Conservation (phyloP, 2,888 invertebrate genomes). For the Teinopalpus imperialis region DNA sequence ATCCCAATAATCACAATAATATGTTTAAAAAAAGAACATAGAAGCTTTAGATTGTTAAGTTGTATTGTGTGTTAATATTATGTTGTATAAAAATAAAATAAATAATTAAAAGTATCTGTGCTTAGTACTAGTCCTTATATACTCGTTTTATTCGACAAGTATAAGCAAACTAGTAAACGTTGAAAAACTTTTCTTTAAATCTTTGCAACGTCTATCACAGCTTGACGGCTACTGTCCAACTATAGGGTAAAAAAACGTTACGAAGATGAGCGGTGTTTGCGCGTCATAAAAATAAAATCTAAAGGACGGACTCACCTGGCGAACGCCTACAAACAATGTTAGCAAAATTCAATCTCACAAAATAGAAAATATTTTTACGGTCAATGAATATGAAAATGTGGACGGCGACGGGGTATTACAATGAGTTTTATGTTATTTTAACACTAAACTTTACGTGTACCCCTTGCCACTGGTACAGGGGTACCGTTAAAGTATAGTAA, state of each 20-base stretch:
- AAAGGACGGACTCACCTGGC: slow-evolving; percentile 50
- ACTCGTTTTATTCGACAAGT: too few species aligned
- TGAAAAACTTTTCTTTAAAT: not conserved
- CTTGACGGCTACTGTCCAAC: slow-evolving; percentile 33
- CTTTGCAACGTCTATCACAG: slow-evolving; percentile 3
- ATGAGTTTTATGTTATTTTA: slow-evolving; percentile 53
- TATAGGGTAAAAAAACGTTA: slow-evolving; percentile 33
- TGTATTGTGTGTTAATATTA: too few species aligned
- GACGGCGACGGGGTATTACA: slow-evolving; percentile 46
- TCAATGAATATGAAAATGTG: slow-evolving; percentile 75
- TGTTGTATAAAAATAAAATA: too few species aligned
- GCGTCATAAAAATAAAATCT: slow-evolving; percentile 55
- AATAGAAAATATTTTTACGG: slow-evolving; percentile 78
- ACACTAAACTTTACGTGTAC: slow-evolving; percentile 42
- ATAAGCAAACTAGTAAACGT: not conserved
- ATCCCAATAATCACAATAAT: too few species aligned
- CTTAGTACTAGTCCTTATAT: too few species aligned
- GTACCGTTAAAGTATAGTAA: slow-evolving; percentile 3
- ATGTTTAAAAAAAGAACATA: too few species aligned
- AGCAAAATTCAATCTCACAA: slow-evolving; percentile 74
- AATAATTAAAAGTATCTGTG: too few species aligned
- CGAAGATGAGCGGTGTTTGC: slow-evolving; percentile 35
- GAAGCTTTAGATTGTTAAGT: too few species aligned
- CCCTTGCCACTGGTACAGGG: slow-evolving; percentile 26
- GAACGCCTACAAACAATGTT: slow-evolving; percentile 71